Evolutionary conservation across 2,797 vertebrate species (phyloP).

Genomic region (Hydrolagus colliei): DNA sequence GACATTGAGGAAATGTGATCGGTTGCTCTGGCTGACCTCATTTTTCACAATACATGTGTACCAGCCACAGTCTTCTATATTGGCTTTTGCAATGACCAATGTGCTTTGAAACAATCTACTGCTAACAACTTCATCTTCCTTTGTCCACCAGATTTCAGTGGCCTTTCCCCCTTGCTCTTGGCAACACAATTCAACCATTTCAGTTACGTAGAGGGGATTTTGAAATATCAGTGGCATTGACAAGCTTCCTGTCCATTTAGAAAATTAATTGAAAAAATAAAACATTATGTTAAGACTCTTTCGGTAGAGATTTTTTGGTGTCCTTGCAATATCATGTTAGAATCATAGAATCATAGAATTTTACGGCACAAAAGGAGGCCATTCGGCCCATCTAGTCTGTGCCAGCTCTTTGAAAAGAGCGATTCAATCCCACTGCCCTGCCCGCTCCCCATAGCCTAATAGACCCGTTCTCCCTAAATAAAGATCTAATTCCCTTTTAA

Average conservation of each 20-base stretch:
- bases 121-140: neutral
- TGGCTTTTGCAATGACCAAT: neutral
- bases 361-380: too few species aligned
- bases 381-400: too few species aligned
- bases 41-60: slow-evolving; percentile 4
- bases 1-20: neutral
- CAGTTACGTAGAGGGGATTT: neutral
- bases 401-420: too few species aligned
- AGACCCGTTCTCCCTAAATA: too few species aligned
- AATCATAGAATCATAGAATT: too few species aligned
- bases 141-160: neutral
- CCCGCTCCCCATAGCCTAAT: too few species aligned
- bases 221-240: neutral
- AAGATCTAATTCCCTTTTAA: too few species aligned
- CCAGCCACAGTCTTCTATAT: neutral
- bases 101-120: neutral
- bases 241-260: neutral
- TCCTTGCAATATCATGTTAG: too few species aligned
- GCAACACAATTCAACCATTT: neutral
- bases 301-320: too few species aligned
- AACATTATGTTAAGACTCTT: too few species aligned
- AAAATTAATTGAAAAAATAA: neutral
- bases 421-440: too few species aligned
- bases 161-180: neutral
- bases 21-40: neutral